Evolutionary conservation across 2,888 invertebrate species (phyloP).

Genomic region (Sepiola atlantica): DNA sequence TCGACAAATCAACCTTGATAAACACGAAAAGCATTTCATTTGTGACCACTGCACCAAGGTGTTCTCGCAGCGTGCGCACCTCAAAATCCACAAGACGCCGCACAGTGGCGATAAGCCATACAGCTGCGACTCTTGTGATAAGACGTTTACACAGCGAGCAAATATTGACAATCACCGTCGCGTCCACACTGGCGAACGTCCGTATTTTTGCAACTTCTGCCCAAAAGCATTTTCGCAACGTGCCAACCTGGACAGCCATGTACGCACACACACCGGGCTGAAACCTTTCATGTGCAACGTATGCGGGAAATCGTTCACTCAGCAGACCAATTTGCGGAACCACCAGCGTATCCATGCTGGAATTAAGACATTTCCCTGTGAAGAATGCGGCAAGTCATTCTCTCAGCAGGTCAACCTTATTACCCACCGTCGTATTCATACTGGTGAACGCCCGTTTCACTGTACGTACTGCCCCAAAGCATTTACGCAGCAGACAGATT

Average conservation of each 20-base stretch:
- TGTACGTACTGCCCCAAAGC: background rate
- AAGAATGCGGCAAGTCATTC: background rate
- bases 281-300: background rate
- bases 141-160: conserved; percentile 3
- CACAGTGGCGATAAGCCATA: conserved; percentile 34
- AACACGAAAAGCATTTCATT: background rate
- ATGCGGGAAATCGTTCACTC: background rate
- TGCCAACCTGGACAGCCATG: conserved; percentile 19
- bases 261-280: conserved; percentile 23
- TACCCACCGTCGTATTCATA: conserved; percentile 4
- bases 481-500: conserved; percentile 38
- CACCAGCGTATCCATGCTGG: conserved; percentile 40
- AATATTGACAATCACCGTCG: conserved; percentile 43
- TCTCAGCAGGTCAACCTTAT: conserved; percentile 38
- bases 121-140: conserved; percentile 21
- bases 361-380: background rate
- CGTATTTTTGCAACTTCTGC: background rate
- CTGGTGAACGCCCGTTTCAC: conserved; percentile 7
- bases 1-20: background rate
- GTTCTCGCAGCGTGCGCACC: conserved; percentile 25
- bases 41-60: conserved; percentile 36
- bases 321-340: conserved; percentile 32
- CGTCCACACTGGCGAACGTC: background rate
- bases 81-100: conserved; percentile 1
- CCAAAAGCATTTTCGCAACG: background rate